Base-by-base conservation (phyloP, 2,888 invertebrate genomes). In the Callimorpha dominula region DNA sequence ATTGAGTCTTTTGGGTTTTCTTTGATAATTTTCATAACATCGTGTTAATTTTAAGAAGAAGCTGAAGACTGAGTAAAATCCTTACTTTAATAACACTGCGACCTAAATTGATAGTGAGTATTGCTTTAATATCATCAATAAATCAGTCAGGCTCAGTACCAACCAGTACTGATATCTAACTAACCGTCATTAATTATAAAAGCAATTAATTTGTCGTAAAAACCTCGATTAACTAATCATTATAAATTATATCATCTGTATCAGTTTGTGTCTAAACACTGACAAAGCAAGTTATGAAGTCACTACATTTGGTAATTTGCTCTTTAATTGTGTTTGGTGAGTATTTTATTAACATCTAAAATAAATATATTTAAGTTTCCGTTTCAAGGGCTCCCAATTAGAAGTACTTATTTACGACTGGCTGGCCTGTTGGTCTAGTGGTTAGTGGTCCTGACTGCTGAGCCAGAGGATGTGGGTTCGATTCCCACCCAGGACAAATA, bases 281-380 rank as follows among this genome's bases (percentile, higher is more conserved):
- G 65, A 54, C 66, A 20, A 20, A 46, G 68, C 42, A 62, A 74
- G 63, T 76, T 14, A 77, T 83, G 81, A 60, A 65, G 64, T 68
- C 31, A 20, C 9, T 75, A 71, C 12, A 57, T 57, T 42, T 73
- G 15, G 17, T 74, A 52, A 66, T 77, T n/a, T 42, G 14, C 46
- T 20, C 66, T 42, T 70, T 68, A 54, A 54, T 78, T n/a, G n/a
- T 77, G 15, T 20, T 72, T 2, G 81, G 81, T 81, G 66, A 81
- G 81, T 66, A 20, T 52, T 43, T 31, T 64, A 6, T 63, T 8
- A 66, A 46, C 14, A 12, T 15, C n/a, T 50, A 31, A 20, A n/a
- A 5, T 17, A 17, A 5, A 52, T 17, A 52, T 17, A 52, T 46
- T 46, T 6, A 46, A 46, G 43, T 46, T 9, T 46, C 9, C 6